A percentile compares a stretch with the other conserved stretches of the same genome.
Conservation (phyloP, 2,888 invertebrate species). For the Drosophila lacicola region DNA sequence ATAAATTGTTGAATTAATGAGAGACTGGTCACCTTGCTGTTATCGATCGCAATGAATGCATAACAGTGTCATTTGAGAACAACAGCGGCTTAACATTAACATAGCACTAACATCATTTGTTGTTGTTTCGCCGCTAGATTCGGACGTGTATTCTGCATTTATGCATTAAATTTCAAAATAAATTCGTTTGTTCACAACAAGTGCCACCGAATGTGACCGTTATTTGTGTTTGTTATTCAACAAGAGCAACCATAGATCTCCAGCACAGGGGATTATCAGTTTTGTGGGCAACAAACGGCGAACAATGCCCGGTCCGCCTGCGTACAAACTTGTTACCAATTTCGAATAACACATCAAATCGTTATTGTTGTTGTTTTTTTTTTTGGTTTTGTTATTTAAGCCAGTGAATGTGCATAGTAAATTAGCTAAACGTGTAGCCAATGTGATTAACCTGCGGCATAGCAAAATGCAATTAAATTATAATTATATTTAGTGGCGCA, state of each 20-base stretch:
- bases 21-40: conserved; percentile 36
- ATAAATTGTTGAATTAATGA: not conserved
- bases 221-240: conserved; percentile 39
- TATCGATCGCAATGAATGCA: conserved; percentile 32
- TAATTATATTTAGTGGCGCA: conserved; percentile 16
- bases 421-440: not conserved
- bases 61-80: conserved; percentile 43
- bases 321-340: conserved; percentile 23
- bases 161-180: conserved; percentile 20
- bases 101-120: conserved; percentile 38
- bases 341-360: conserved; percentile 40
- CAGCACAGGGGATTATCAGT: too few relatives aligned
- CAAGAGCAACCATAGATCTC: not conserved
- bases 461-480: conserved; percentile 46
- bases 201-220: conserved; percentile 20
- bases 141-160: conserved; percentile 38
- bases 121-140: conserved; percentile 49
- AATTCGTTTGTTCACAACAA: conserved; percentile 42
- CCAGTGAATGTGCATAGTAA: conserved; percentile 28
- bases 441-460: conserved; percentile 15
- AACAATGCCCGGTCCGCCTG: conserved; percentile 22
- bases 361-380: conserved; percentile 2
- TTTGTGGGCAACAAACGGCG: conserved; percentile 4
- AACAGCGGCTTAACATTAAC: conserved; percentile 53
- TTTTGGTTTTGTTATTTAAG: conserved; percentile 28